Evolutionary conservation across 2,888 invertebrate genomes (phyloP), one percentile per base, ranked within the genome.

Genomic region (Chouioia cunea): DNA sequence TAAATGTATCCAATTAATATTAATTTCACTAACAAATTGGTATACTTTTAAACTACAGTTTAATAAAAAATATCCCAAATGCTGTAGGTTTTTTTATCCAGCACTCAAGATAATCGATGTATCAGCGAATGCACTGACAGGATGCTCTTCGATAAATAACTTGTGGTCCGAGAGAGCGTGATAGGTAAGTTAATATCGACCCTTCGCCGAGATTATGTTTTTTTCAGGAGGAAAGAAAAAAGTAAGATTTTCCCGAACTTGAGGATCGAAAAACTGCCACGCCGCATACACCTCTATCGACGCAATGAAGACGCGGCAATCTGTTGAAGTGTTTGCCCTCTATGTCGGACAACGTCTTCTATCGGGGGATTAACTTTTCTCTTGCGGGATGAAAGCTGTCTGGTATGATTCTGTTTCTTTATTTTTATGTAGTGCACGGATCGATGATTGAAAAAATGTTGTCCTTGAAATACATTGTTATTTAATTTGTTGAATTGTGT

Each of bases 151-250:
- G 48, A 27, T n/a, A 62, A 68, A 62, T 43, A 22, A 62, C 16
- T 6, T 46, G 43, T 15, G 6, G 16, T 47, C 44, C 20, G 47
- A 16, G 48, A 48, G n/a, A n/a, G 14, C 46, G 57, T 14, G 62
- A 64, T 62, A 53, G 70, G 44, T 52, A 53, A 59, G 59, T 63
- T 70, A 64, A 79, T 79, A 78, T 76, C 64, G 66, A 71, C 77
- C 76, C 79, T 77, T 78, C 73, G 71, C 71, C 71, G 75, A 77
- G 79, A 79, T 79, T 79, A 79, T 74, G 75, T 75, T 76, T 79
- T 79, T 77, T 71, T 71, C n/a, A 46, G 14, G 75, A 74, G 66
- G 76, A 10, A 10, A 36, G 10, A 36, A 36, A 76, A 65, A 76
- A 65, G 75, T 76, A 76, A 79, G 80, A 76, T 80, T 80, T 79